Evolutionary conservation across 1,140 invertebrate species (phyloP).

Genomic region (Orius insidiosus): DNA sequence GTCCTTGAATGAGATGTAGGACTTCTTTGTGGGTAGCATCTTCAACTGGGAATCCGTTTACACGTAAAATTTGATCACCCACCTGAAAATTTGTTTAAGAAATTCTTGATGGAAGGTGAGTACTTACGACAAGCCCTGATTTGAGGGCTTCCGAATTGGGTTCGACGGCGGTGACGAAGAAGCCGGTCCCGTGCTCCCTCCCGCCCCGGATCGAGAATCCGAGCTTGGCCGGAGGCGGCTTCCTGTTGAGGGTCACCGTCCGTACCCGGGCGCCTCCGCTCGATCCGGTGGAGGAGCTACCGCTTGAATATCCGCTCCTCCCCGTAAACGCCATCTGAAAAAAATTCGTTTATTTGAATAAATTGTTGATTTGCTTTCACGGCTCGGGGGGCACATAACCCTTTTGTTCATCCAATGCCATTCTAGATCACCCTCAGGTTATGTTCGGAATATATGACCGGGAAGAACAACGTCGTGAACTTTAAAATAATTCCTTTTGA

Average conservation of each 20-base stretch:
- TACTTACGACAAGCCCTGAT: conserved; percentile 69
- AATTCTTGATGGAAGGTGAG: too few relatives aligned
- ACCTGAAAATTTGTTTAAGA: too few relatives aligned
- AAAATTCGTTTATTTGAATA: too few relatives aligned
- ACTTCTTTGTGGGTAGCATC: conserved; percentile 80
- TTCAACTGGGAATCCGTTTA: conserved; percentile 74
- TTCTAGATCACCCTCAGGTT: too few relatives aligned
- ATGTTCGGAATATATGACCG: too few relatives aligned
- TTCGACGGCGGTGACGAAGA: conserved; percentile 80
- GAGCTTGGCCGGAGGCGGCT: conserved; percentile 23
- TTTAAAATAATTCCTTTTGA: too few relatives aligned
- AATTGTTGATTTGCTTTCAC: too few relatives aligned
- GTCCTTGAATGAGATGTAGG: conserved; percentile 62
- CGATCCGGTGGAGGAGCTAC: conserved; percentile 6
- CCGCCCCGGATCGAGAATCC: conserved; percentile 84
- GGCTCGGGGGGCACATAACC: too few relatives aligned
- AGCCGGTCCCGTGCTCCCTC: conserved; percentile 76
- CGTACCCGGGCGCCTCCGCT: not conserved
- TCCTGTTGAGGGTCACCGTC: conserved; percentile 7
- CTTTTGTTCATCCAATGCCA: too few relatives aligned
- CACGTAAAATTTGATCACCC: conserved; percentile 74
- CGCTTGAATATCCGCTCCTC: not conserved
- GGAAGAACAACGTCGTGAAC: too few relatives aligned
- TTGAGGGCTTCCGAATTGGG: conserved; percentile 65
- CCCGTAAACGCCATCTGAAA: conserved; percentile 11